A percentile compares a stretch with the other conserved stretches of the same genome.
phyloP scores from a whole-genome alignment of 2,113 vertebrate species.

The Macquaria ambigua region DNA sequence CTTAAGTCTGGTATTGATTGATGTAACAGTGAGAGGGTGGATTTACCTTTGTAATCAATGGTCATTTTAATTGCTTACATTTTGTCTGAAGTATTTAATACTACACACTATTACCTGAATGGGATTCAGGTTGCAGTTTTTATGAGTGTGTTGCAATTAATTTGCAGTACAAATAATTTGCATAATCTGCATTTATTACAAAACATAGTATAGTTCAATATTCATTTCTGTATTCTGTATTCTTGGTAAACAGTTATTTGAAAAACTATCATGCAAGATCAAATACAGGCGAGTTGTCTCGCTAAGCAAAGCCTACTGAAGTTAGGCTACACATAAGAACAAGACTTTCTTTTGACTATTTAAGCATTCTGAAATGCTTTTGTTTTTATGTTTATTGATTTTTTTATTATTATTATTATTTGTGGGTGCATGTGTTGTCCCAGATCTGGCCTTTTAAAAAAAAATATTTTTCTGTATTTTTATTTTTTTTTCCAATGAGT shows the following conservation, averaged over 20 bases:
- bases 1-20: conserved; percentile 35
- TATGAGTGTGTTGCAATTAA: conserved; percentile 46
- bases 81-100: conserved; percentile 44
- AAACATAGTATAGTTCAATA: conserved; percentile 39
- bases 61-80: conserved; percentile 28
- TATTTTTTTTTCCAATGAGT: conserved; percentile 15
- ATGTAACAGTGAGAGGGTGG: conserved; percentile 24
- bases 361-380: conserved; percentile 35
- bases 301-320: conserved; percentile 19
- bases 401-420: conserved; percentile 26
- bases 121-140: conserved; percentile 38
- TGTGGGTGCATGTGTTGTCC: conserved; percentile 26
- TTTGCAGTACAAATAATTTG: conserved; percentile 45
- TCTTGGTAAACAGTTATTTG: conserved; percentile 41
- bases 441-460: conserved; percentile 8
- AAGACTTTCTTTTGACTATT: conserved; percentile 12
- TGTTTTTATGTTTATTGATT: neutral
- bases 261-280: conserved; percentile 44
- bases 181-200: conserved; percentile 45
- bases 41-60: conserved; percentile 27
- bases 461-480: neutral
- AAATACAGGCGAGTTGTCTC: conserved; percentile 12
- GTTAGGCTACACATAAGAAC: conserved; percentile 17
- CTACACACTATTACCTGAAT: conserved; percentile 34
- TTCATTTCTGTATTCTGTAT: conserved; percentile 47